phyloP scores from a whole-genome alignment of 2,888 invertebrate genomes.

The Formica aserva region DNA sequence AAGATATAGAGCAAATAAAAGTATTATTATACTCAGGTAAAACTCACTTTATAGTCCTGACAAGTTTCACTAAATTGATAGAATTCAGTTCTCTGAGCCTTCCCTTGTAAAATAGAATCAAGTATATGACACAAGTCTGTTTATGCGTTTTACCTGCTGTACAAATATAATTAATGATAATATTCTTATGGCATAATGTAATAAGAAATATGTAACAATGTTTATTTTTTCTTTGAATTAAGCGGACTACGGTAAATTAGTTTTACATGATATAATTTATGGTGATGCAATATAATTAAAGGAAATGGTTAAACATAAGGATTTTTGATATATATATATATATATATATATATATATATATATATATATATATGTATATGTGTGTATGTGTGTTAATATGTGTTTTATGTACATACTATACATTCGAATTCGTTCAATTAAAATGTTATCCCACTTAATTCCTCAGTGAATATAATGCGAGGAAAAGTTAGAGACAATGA shows the following conservation, averaged over 20 bases:
- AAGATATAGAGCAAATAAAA: not conserved
- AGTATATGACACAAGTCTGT: constrained; percentile 62
- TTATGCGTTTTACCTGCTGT: constrained; percentile 65
- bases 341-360: too few species aligned
- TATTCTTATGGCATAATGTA: constrained; percentile 66
- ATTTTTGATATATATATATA: constrained; percentile 60
- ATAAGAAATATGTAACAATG: constrained; percentile 70
- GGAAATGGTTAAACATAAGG: constrained; percentile 66
- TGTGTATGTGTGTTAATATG: constrained; percentile 20
- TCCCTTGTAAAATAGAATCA: constrained; percentile 50
- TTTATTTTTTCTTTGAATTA: constrained; percentile 60
- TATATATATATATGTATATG: too few species aligned
- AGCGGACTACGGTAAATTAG: constrained; percentile 56
- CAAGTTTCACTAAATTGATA: not conserved
- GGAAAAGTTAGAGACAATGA: constrained; percentile 63
- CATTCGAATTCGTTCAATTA: constrained; percentile 69
- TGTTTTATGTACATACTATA: constrained; percentile 74
- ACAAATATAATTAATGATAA: constrained; percentile 69
- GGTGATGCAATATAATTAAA: constrained; percentile 68
- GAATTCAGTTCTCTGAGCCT: not conserved
- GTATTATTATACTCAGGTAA: not conserved
- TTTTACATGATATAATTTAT: constrained; percentile 68
- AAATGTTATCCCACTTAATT: constrained; percentile 67
- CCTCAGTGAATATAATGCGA: constrained; percentile 58
- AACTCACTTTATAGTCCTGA: not conserved